Evolutionary conservation across 1,140 invertebrate species (phyloP), one percentile per base, ranked within the genome.

Genomic region (Drosophila miranda): DNA sequence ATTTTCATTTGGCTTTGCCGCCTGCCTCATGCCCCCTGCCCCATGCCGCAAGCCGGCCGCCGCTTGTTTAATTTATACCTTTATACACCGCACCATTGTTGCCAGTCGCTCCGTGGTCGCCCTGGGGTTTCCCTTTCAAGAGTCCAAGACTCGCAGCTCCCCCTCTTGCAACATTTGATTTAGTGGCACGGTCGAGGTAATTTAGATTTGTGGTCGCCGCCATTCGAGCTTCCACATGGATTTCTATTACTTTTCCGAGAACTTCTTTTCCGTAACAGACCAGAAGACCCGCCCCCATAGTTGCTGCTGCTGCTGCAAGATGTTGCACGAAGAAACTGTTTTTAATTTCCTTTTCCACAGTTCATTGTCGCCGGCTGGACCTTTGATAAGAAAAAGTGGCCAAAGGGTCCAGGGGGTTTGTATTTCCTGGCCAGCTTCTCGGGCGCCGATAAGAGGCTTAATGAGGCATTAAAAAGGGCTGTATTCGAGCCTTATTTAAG

Each of bases 161-260:
- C 48, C 14, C 45, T 16, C 28, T 38, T 13, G 34, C 21, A 26
- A 62, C 78, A 64, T 74, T 84, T 86, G 81, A 86, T 86, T 86
- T 87, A 86, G 77, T 81, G 81, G 34, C 78, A 67, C 51, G 52
- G 73, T 75, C 45, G 74, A 63, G 34, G 82, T 86, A 86, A 88
- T 87, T 86, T 87, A 88, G 82, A 86, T 86, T 86, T 86, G 82
- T 87, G 82, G 82, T 88, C 56, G 69, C 77, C 56, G 69, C 77
- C 70, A 68, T 72, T 66, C 46, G 46, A 64, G 64, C 63, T 45
- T 50, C 54, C 54, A 67, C 61, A 44, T 50, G 50, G 43, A 74
- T 53, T 75, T 55, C 14, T 67, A 68, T 56, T 58, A 57, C 52
- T 63, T 13, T 44, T 26, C 60, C 38, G 13, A 26, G 38, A 57